Percentiles rank a stretch among this genome's conserved stretches.
Evolutionary conservation across 2,797 vertebrate genomes (phyloP).

Genomic region (Pangasius larnaudii): DNA sequence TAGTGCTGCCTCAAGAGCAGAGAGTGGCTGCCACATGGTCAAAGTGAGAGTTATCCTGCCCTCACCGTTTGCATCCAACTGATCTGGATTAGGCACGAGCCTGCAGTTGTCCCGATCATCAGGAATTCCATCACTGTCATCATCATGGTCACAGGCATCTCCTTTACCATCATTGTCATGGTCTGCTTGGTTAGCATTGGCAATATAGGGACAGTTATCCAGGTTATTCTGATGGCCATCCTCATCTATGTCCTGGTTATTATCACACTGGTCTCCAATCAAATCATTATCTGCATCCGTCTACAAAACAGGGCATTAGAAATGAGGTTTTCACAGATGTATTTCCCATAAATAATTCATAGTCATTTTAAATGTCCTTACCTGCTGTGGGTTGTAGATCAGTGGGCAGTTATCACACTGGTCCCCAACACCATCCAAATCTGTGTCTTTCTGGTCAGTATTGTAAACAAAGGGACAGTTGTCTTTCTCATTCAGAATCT

Average conservation of each 20-base stretch:
- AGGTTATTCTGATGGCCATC: constrained; percentile 96
- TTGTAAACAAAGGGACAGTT: constrained; percentile 95
- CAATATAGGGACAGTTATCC: constrained; percentile 94
- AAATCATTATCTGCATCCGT: constrained; percentile 90
- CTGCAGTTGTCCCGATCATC: constrained; percentile 96
- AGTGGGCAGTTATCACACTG: constrained; percentile 96
- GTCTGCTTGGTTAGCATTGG: constrained; percentile 94
- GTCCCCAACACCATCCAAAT: constrained; percentile 93
- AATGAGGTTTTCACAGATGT: background rate
- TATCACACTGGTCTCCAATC: constrained; percentile 92
- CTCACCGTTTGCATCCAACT: constrained; percentile 87
- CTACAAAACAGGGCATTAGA: constrained; percentile 64
- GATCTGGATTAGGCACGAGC: constrained; percentile 86
- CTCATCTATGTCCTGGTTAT: constrained; percentile 93
- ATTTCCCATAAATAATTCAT: background rate
- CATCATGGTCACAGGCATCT: constrained; percentile 91
- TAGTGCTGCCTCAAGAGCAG: background rate
- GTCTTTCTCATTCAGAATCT: constrained; percentile 89
- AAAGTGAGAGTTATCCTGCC: background rate
- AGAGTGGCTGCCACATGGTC: background rate
- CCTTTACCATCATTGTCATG: constrained; percentile 92
- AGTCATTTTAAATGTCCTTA: constrained; percentile 54
- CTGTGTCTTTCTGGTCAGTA: constrained; percentile 93
- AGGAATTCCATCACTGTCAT: constrained; percentile 92
- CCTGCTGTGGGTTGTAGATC: constrained; percentile 93